Percentiles rank a stretch among this genome's conserved stretches.
Conservation (phyloP, 1,140 invertebrate species). For the Papilio machaon region DNA sequence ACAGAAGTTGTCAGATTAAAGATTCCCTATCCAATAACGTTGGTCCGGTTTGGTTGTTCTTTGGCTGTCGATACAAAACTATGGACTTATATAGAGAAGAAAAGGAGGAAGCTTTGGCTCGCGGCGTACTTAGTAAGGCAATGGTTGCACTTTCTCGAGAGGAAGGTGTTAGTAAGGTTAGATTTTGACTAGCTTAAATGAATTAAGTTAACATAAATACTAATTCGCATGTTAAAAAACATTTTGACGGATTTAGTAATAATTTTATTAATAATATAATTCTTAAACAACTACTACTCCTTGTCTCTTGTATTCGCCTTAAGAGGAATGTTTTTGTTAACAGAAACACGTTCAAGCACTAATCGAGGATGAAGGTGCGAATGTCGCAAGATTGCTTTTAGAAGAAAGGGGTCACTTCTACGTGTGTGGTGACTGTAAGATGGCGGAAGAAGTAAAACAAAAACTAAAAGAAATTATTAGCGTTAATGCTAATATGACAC, state of each 20-base stretch:
- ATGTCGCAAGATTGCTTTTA: slow-evolving; percentile 90
- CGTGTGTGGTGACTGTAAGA: slow-evolving; percentile 98
- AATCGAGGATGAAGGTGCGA: slow-evolving; percentile 88
- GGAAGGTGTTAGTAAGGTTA: slow-evolving; percentile 89
- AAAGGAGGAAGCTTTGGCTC: slow-evolving; percentile 87
- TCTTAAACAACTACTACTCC: not conserved
- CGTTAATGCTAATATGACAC: slow-evolving; percentile 88
- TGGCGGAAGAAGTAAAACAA: slow-evolving; percentile 98
- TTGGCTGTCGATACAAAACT: slow-evolving; percentile 91
- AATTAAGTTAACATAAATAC: not conserved
- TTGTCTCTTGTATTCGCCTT: not conserved
- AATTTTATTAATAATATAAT: no score
- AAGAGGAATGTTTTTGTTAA: slow-evolving; percentile 49
- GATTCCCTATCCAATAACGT: slow-evolving; percentile 46
- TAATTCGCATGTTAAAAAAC: no score
- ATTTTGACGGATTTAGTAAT: no score
- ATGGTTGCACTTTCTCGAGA: slow-evolving; percentile 94
- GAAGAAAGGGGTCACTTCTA: slow-evolving; percentile 95
- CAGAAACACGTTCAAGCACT: slow-evolving; percentile 97
- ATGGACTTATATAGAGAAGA: slow-evolving; percentile 95
- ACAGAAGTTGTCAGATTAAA: slow-evolving; percentile 79
- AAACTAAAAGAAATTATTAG: slow-evolving; percentile 94
- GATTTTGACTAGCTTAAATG: slow-evolving; percentile 29
- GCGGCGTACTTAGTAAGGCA: slow-evolving; percentile 88
- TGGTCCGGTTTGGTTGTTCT: slow-evolving; percentile 93